Percentiles rank a stretch among this genome's conserved stretches.
phyloP scores from a whole-genome alignment of 2,797 vertebrate genomes.

The Fistularia commersonii region DNA sequence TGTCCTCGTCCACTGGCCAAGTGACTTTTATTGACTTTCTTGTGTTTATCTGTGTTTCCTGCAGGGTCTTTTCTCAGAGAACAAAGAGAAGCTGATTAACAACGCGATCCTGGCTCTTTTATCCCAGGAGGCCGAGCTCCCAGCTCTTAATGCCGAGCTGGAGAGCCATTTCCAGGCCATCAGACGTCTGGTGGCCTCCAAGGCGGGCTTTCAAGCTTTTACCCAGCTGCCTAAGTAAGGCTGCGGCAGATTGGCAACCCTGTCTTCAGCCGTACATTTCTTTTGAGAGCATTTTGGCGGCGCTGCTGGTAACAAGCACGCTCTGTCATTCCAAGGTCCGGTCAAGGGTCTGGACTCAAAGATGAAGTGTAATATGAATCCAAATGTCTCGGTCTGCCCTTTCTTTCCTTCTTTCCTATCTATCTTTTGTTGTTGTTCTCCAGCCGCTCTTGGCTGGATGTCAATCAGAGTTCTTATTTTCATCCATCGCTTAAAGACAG shows the following conservation, averaged over 20 bases:
- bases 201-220: slow-evolving; percentile 98
- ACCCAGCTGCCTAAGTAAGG: slow-evolving; percentile 96
- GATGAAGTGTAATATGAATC: slow-evolving; percentile 78
- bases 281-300: slow-evolving; percentile 24
- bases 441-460: slow-evolving; percentile 19
- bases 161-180: slow-evolving; percentile 98
- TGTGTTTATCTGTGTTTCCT: background rate
- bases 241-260: background rate
- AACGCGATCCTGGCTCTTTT: slow-evolving; percentile 93
- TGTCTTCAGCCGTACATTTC: slow-evolving; percentile 19
- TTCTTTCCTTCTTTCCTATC: slow-evolving; percentile 26
- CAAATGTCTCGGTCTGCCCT: slow-evolving; percentile 75
- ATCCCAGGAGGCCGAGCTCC: slow-evolving; percentile 89
- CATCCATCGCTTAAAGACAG: slow-evolving; percentile 39
- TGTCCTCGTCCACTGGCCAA: background rate
- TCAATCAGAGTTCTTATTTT: slow-evolving; percentile 26
- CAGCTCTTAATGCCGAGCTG: slow-evolving; percentile 85
- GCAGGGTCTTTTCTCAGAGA: slow-evolving; percentile 97
- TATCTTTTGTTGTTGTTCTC: slow-evolving; percentile 8
- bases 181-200: slow-evolving; percentile 93
- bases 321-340: slow-evolving; percentile 80
- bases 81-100: slow-evolving; percentile 99
- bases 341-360: slow-evolving; percentile 75
- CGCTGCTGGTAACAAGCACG: slow-evolving; percentile 68
- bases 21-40: background rate